Evolutionary conservation across 2,888 invertebrate species (phyloP).

Genomic region (Zootermopsis nevadensis): DNA sequence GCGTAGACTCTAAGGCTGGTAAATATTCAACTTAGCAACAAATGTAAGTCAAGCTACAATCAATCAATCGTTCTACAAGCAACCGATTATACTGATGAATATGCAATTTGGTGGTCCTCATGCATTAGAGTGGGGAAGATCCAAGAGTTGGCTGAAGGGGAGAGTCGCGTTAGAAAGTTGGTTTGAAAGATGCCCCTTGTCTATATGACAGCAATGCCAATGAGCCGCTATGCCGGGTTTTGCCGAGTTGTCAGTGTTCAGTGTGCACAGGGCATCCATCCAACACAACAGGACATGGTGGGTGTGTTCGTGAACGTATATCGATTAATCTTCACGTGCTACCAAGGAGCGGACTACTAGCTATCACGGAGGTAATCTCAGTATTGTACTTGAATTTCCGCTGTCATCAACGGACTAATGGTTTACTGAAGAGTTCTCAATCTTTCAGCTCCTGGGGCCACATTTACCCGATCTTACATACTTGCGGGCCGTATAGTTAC

Average conservation of each 20-base stretch:
- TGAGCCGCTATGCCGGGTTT: neutral
- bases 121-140: neutral
- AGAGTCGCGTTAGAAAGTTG: neutral
- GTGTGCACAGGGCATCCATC: neutral
- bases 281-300: neutral
- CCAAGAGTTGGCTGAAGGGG: neutral
- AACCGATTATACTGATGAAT: too few species aligned
- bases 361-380: neutral
- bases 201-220: neutral
- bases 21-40: too few species aligned
- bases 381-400: too few species aligned
- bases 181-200: neutral
- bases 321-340: neutral
- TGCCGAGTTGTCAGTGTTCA: neutral
- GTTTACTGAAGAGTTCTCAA: too few species aligned
- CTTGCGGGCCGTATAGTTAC: too few species aligned
- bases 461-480: too few species aligned
- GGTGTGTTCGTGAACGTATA: neutral
- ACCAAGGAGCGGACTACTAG: neutral
- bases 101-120: too few species aligned
- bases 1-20: too few species aligned
- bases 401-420: too few species aligned
- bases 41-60: too few species aligned
- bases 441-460: too few species aligned
- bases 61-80: too few species aligned